These are phyloP conservation scores for Anodontia alba DNA, from an alignment of 2,888 invertebrate species.

Conservation along the genomic window DNA sequence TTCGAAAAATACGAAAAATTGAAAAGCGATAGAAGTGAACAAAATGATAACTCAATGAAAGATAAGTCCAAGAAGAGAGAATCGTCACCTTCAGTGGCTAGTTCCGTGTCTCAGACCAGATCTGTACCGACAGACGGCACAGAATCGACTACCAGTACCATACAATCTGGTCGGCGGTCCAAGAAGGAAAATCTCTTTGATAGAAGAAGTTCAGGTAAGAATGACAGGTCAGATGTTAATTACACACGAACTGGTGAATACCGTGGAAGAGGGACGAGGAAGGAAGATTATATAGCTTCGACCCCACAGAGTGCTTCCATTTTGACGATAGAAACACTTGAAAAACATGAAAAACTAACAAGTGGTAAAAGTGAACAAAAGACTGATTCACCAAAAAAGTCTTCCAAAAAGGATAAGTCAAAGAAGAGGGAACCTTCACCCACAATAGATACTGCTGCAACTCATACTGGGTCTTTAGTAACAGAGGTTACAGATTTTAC, in stretches of 20 bases:
- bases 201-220: no score
- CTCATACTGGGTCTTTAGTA: constrained; percentile 43
- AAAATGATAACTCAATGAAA: no score
- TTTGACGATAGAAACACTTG: constrained; percentile 50
- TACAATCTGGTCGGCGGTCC: no score
- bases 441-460: constrained; percentile 43
- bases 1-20: no score
- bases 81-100: no score
- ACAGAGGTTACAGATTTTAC: constrained; percentile 54
- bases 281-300: constrained; percentile 52
- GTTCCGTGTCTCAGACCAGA: no score
- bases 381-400: constrained; percentile 20
- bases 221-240: no score
- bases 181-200: constrained; percentile 29
- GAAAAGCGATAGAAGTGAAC: no score
- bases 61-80: no score
- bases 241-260: no score
- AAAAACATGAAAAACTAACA: constrained; percentile 56
- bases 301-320: constrained; percentile 60
- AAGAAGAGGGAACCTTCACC: constrained; percentile 48
- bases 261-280: constrained; percentile 40
- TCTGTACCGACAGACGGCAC: no score
- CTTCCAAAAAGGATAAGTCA: constrained; percentile 28
- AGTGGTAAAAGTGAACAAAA: constrained; percentile 38
- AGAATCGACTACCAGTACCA: no score